Base-by-base conservation (phyloP, 35 echinoderm and acorn worm genomes). In the Stichopus chloronotus region DNA sequence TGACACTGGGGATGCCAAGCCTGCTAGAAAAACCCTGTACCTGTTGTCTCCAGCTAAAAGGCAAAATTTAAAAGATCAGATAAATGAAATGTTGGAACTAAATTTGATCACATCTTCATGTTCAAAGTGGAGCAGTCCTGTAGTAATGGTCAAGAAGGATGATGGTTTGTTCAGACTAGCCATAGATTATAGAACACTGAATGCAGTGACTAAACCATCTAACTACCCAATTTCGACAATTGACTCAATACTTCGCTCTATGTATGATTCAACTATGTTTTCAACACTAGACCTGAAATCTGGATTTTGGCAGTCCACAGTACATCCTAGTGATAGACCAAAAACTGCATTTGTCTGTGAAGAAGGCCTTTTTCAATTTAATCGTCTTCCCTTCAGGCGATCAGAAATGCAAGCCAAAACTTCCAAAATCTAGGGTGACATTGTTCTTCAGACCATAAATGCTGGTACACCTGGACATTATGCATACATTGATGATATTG, bases 261-360 rank as follows among this genome's bases (percentile, higher is more conserved):
- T 61, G 23, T 12, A 82, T 21, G 5, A 69, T 9, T 23, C 56
- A 4, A 13, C n/a, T 9, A 57, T 88, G 14, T 88, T 88, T 63
- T 88, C 85, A 22, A 88, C 85, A 61, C 5, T 88, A 8, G 85
- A 88, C 63, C 30, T 88, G 61, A 88, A 88, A 22, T 61, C 85
- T 63, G 85, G 85, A 9, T 88, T 88, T 69, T 88, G 85, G 85
- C 57, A 88, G 25, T 88, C 85, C 13, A 9, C 7, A 8, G 19
- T 88, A 9, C 85, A 88, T 22, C 85, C 85, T 61, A 4, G 5
- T 25, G 57, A 88, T 21, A 56, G 63, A 13, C 19, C 57, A 0
- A 87, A 87, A 56, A 58, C 84, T 20, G 84, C 86, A 8, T 88
- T 88, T 88, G 86, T 83, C 14, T 87, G 84, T 87, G 84, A 87